Percentiles rank a stretch among this genome's conserved stretches.
Conservation (phyloP, 2,113 vertebrate species). For the Cheirogaleus medius region DNA sequence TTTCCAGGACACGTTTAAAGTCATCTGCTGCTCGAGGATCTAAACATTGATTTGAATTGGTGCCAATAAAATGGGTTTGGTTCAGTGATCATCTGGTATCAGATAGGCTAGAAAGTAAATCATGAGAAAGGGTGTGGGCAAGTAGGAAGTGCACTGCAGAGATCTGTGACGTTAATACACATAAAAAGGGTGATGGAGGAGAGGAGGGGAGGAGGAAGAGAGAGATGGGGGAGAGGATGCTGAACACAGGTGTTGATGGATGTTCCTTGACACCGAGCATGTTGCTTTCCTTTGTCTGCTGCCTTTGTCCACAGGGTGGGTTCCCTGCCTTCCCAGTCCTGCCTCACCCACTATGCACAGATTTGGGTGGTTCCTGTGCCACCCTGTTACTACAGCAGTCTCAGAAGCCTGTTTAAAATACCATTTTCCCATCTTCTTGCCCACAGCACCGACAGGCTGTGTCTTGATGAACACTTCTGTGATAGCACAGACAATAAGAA, state of each 20-base stretch:
- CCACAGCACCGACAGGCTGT: background rate
- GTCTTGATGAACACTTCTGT: background rate
- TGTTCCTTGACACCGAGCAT: too few relatives aligned
- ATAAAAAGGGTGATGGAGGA: background rate
- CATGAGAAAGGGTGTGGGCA: background rate
- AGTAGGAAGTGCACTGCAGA: background rate
- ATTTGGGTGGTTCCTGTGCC: background rate
- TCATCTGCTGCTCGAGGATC: background rate
- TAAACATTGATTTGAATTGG: background rate
- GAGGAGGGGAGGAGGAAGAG: background rate
- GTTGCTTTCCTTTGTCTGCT: background rate
- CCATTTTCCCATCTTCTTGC: background rate
- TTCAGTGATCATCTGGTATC: conserved; percentile 27
- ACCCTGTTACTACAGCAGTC: background rate
- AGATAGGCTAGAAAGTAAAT: conserved; percentile 18
- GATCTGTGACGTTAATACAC: background rate
- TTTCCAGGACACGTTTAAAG: background rate
- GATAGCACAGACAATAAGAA: conserved; percentile 45
- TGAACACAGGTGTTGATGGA: background rate
- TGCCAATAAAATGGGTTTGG: background rate
- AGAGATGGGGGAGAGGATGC: background rate
- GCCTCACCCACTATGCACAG: accelerated
- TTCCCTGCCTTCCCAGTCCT: too few relatives aligned
- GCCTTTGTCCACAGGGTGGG: background rate
- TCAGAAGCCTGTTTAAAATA: background rate